Evolutionary conservation across 2,113 vertebrate species (phyloP).

Genomic region (Chroicocephalus ridibundus): DNA sequence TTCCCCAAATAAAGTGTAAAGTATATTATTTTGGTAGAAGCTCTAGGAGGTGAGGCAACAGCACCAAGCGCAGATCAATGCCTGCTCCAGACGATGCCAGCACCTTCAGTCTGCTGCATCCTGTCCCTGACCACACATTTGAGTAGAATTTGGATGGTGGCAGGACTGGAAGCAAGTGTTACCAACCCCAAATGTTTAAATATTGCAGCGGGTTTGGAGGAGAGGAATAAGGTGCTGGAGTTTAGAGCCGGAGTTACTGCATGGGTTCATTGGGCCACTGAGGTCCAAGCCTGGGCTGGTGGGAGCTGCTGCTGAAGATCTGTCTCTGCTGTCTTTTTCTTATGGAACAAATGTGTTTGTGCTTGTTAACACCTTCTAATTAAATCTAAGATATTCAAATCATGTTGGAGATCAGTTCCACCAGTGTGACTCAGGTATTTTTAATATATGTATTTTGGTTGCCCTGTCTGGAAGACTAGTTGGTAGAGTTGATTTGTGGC

Average conservation of each 20-base stretch:
- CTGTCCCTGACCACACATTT: not conserved
- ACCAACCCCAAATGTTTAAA: not conserved
- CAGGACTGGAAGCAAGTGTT: not conserved
- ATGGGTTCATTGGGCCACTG: not conserved
- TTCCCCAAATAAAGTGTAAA: not conserved
- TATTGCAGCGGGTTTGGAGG: not conserved
- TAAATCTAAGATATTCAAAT: not conserved
- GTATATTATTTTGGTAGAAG: not conserved
- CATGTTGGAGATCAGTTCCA: not conserved
- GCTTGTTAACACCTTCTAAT: constrained; percentile 37
- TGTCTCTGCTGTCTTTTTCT: not conserved
- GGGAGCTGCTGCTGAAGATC: not conserved
- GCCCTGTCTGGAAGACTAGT: not conserved
- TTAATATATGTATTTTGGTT: not conserved
- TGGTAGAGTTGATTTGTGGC: not conserved
- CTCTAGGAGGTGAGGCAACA: not conserved
- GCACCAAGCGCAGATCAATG: not conserved
- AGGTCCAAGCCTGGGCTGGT: not conserved
- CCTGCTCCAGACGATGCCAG: not conserved
- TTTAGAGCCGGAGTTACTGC: not conserved
- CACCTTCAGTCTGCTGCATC: not conserved
- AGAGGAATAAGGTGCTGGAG: not conserved
- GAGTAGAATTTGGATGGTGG: not conserved
- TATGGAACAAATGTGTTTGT: not conserved
- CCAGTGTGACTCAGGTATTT: constrained; percentile 15